Base-by-base conservation (phyloP, 2,888 invertebrate genomes). In the Netelia fuscicornis region DNA sequence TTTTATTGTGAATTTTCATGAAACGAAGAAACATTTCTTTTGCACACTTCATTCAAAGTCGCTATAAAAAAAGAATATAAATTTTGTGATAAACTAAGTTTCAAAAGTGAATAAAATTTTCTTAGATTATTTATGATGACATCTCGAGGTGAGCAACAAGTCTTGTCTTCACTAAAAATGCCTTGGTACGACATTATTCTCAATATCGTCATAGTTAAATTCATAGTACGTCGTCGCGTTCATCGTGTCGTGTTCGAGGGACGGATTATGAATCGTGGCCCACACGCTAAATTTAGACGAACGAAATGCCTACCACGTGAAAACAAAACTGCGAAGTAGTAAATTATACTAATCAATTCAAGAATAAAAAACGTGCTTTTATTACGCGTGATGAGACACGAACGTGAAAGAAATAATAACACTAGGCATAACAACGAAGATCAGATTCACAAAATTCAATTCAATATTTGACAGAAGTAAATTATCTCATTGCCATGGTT, bases 161-260 rank as follows among this genome's bases (percentile, higher is more conserved):
- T n/a, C 11, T 56, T 25, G 9, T 13, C 54, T 8, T 54, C 23
- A 48, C 23, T n/a, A 70, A 70, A 70, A 70, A 9, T 56, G 44
- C 13, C 42, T n/a, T 6, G 11, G 60, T 23, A n/a, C 62, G 30
- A 13, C 48, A 30, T 9, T n/a, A 71, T 30, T 48, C 64, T 23
- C 5, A 23, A 37, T 44, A 56, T 65, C 44, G 64, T 80, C 72
- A 80, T 72, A 65, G 48, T 58, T 72, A 67, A 68, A 74, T 52
- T 68, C n/a, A 68, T 30, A n/a, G 23, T 17, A 71, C 56, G 65
- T 64, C 62, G 56, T 44, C 67, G 37, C 30, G 56, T 56, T 56
- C 17, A 1, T 58, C 10, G 6, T 11, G 48, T 67, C 48, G 20
- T 13, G 44, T 20, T 17, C 11, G 8, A 11, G 48, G 48, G 42